A percentile compares a stretch with the other conserved stretches of the same genome.
Conservation (phyloP, 2,888 invertebrate species). For the Agrilus mali region DNA sequence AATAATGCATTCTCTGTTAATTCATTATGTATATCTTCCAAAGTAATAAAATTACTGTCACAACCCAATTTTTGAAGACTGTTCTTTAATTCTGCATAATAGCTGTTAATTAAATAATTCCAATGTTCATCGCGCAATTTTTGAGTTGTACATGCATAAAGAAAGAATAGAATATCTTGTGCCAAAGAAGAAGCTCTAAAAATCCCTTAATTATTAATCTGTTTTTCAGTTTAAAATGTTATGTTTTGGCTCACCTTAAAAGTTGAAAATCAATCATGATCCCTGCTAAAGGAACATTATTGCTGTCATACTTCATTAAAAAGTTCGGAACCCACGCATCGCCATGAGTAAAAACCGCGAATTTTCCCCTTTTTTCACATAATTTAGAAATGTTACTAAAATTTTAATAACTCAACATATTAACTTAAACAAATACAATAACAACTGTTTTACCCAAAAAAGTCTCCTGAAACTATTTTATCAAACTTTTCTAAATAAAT, state of each 20-base stretch:
- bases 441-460: constrained; percentile 34
- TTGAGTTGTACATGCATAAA: constrained; percentile 50
- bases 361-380: constrained; percentile 17
- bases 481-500: constrained; percentile 44
- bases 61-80: constrained; percentile 47
- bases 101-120: constrained; percentile 44
- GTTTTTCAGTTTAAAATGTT: neutral
- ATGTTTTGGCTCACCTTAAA: constrained; percentile 29
- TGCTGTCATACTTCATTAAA: constrained; percentile 35
- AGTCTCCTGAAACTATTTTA: constrained; percentile 39
- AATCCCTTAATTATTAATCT: neutral
- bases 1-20: constrained; percentile 42
- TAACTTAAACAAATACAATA: constrained; percentile 22
- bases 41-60: constrained; percentile 43
- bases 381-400: constrained; percentile 24
- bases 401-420: neutral
- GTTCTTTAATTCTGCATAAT: constrained; percentile 42
- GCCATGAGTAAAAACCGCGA: constrained; percentile 52
- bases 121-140: constrained; percentile 44
- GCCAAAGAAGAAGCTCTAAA: constrained; percentile 40
- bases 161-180: constrained; percentile 45
- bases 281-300: constrained; percentile 31
- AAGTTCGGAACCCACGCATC: constrained; percentile 71
- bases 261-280: constrained; percentile 62
- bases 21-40: constrained; percentile 39